Percentiles rank a stretch among this genome's conserved stretches.
Conservation (phyloP, 2,888 invertebrate species). For the Aproaerema taeniolella region DNA sequence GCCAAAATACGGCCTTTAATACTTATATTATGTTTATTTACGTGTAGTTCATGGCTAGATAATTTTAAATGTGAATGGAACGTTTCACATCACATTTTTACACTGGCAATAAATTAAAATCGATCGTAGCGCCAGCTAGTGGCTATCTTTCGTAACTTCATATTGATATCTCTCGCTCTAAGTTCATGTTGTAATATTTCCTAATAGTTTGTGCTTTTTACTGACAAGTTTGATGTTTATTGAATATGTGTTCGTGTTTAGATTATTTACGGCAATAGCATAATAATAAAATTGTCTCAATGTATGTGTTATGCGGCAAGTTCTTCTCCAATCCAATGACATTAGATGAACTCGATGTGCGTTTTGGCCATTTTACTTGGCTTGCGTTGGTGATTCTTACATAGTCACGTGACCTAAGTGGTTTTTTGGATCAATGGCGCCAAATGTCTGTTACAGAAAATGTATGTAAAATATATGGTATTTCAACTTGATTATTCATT, state of each 20-base stretch:
- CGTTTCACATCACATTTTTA: too few species aligned
- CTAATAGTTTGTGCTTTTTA: conserved; percentile 61
- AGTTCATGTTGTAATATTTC: conserved; percentile 63
- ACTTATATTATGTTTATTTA: too few species aligned
- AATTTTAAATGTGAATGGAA: too few species aligned
- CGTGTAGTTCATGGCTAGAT: too few species aligned
- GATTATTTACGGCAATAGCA: conserved; percentile 39
- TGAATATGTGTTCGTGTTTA: conserved; percentile 60
- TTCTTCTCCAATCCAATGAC: conserved; percentile 70
- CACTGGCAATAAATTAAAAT: conserved; percentile 31
- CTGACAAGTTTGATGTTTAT: conserved; percentile 51
- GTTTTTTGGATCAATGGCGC: conserved; percentile 77
- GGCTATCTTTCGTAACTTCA: conserved; percentile 52
- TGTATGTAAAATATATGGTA: conserved; percentile 57
- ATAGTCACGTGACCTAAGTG: conserved; percentile 75
- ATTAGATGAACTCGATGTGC: conserved; percentile 74
- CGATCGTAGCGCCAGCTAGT: conserved; percentile 56
- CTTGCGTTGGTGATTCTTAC: conserved; percentile 77
- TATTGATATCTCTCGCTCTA: conserved; percentile 72
- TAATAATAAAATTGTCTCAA: conserved; percentile 53
- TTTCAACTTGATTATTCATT: conserved; percentile 32
- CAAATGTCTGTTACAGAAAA: conserved; percentile 73
- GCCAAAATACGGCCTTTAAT: too few species aligned
- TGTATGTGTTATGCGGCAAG: conserved; percentile 61
- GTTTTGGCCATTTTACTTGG: conserved; percentile 78